These are phyloP conservation scores for Zosterops japonicus DNA, from an alignment of 2,113 vertebrate species.

Conservation along the genomic window DNA sequence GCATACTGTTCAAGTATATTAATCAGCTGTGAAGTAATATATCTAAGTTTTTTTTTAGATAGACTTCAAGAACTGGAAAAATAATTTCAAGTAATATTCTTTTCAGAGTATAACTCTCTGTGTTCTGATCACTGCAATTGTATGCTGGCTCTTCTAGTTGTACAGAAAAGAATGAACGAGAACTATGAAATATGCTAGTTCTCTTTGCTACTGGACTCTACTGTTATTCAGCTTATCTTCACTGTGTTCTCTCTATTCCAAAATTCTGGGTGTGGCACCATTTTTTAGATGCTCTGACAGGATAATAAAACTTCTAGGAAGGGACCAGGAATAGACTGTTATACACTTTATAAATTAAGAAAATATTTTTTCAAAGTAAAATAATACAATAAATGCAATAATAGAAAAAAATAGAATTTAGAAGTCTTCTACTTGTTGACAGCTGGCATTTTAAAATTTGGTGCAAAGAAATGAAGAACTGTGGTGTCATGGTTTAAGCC, in stretches of 20 bases:
- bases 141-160: not conserved
- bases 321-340: not conserved
- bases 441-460: not conserved
- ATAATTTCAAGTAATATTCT: not conserved
- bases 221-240: constrained; percentile 7
- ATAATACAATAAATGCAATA: not conserved
- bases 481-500: not conserved
- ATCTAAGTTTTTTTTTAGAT: not conserved
- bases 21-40: not conserved
- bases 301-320: constrained; percentile 44
- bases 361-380: not conserved
- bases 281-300: constrained; percentile 38
- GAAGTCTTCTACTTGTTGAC: not conserved
- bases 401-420: not conserved
- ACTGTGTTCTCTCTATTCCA: not conserved
- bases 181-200: not conserved
- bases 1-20: not conserved
- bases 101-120: not conserved
- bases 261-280: constrained; percentile 20
- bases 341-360: not conserved
- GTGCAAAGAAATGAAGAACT: not conserved
- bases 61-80: not conserved
- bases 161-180: not conserved
- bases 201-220: not conserved
- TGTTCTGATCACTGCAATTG: not conserved